These are phyloP conservation scores for Ptilonorhynchus violaceus DNA, from an alignment of 2,113 vertebrate species.

Conservation along the genomic window DNA sequence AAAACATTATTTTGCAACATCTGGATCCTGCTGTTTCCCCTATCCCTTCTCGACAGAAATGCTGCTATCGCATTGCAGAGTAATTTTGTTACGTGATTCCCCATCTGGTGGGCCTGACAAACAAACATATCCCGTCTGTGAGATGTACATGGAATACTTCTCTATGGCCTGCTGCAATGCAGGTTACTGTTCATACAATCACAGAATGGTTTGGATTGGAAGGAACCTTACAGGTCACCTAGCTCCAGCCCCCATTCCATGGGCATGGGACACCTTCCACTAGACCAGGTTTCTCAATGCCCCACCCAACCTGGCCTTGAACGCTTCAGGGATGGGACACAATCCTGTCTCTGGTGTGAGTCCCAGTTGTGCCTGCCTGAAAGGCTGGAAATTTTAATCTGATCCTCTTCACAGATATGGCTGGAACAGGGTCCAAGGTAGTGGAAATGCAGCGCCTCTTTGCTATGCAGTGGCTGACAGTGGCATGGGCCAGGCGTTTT, in stretches of 20 bases:
- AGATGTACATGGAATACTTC: neutral
- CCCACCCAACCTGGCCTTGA: neutral
- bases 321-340: neutral
- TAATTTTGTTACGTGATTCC: neutral
- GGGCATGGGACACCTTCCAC: neutral
- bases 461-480: neutral
- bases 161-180: neutral
- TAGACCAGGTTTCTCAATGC: neutral
- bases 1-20: neutral
- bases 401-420: fast-evolving
- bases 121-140: neutral
- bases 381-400: neutral
- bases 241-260: too few relatives aligned
- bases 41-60: fast-evolving
- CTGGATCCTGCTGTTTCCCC: neutral
- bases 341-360: neutral
- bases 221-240: neutral
- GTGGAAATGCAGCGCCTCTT: neutral
- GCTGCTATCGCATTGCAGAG: neutral
- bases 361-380: neutral
- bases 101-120: neutral
- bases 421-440: neutral
- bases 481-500: fast-evolving
- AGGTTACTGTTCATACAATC: neutral
- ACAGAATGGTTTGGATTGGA: neutral